Evolutionary conservation across 2,113 vertebrate species (phyloP).

Genomic region (Pomatostomus ruficeps): DNA sequence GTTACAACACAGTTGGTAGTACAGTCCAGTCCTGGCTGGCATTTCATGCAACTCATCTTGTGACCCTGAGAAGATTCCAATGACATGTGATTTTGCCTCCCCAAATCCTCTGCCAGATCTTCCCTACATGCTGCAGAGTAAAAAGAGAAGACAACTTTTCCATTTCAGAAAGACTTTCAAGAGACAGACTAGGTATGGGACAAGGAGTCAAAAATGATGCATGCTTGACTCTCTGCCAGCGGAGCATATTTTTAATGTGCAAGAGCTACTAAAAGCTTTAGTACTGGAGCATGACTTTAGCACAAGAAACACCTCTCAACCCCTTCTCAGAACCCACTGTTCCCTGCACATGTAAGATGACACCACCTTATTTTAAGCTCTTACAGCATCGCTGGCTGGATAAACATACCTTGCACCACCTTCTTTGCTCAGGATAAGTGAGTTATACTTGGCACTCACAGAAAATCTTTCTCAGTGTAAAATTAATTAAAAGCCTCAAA

Average conservation of each 20-base stretch:
- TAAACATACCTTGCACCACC: background rate
- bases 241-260: background rate
- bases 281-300: background rate
- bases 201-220: background rate
- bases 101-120: background rate
- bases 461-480: background rate
- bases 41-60: background rate
- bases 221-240: background rate
- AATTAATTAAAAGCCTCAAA: background rate
- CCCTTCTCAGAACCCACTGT: background rate
- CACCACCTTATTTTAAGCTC: slow-evolving; percentile 66
- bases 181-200: background rate
- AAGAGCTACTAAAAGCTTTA: background rate
- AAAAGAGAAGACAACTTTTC: background rate
- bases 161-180: background rate
- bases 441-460: background rate
- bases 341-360: background rate
- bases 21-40: background rate
- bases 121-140: background rate
- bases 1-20: background rate
- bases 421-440: background rate
- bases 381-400: background rate
- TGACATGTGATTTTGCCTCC: background rate
- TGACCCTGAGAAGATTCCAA: background rate
- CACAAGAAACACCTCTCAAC: background rate